These are phyloP conservation scores for Hippocampus kuda DNA, from an alignment of 2,797 vertebrate genomes.

Conservation along the genomic window DNA sequence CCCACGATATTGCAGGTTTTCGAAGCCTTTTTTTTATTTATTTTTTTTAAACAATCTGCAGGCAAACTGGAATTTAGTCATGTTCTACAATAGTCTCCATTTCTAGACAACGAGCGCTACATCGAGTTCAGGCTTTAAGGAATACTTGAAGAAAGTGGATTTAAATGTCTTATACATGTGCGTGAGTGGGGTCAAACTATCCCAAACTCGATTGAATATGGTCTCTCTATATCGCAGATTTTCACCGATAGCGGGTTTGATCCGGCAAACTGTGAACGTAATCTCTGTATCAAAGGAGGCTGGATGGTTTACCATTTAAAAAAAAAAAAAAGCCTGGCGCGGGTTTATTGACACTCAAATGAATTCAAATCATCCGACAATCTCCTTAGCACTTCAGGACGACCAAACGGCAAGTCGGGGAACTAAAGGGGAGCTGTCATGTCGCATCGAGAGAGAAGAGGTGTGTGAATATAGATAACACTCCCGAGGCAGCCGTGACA, in stretches of 20 bases:
- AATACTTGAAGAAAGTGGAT: slow-evolving; percentile 11
- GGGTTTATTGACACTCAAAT: slow-evolving; percentile 61
- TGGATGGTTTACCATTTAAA: slow-evolving; percentile 39
- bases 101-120: background rate
- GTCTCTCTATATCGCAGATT: background rate
- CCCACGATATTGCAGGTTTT: slow-evolving; percentile 35
- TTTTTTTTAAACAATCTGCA: slow-evolving; percentile 36
- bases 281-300: slow-evolving; percentile 57
- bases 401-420: slow-evolving; percentile 54
- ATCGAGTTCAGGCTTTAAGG: background rate
- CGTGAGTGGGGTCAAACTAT: no score
- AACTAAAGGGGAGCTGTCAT: slow-evolving; percentile 62
- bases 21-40: slow-evolving; percentile 28
- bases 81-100: background rate
- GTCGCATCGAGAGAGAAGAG: slow-evolving; percentile 58
- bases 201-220: background rate
- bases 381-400: slow-evolving; percentile 55
- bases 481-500: slow-evolving; percentile 50
- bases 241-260: slow-evolving; percentile 1
- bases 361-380: slow-evolving; percentile 64
- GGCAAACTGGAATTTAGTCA: background rate
- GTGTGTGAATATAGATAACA: slow-evolving; percentile 58
- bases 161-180: background rate
- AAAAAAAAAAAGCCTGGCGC: slow-evolving; percentile 25
- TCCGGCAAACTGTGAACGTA: slow-evolving; percentile 45